Percentiles rank a stretch among this genome's conserved stretches.
These are phyloP conservation scores for Ormyrus pomaceus DNA, from an alignment of 2,888 invertebrate species.

Conservation along the genomic window DNA sequence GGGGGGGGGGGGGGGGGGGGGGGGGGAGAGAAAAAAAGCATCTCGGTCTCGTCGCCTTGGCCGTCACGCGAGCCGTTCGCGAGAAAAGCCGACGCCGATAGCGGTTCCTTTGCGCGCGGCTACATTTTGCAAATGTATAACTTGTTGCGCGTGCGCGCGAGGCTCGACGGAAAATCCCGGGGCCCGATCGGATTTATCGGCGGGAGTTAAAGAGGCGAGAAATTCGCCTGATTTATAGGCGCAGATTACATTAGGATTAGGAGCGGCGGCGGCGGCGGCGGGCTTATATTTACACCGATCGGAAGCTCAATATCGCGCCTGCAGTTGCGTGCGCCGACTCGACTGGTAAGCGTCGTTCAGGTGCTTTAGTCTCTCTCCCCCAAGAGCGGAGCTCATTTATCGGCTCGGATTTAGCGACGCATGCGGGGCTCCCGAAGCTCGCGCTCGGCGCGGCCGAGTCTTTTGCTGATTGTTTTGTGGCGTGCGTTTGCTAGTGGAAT, in stretches of 20 bases:
- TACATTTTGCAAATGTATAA: constrained; percentile 21
- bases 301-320: constrained; percentile 43
- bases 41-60: not conserved
- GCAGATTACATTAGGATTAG: constrained; percentile 55
- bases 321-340: not conserved
- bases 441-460: too few species aligned
- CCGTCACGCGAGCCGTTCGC: constrained; percentile 5
- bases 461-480: too few species aligned
- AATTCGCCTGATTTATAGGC: constrained; percentile 51
- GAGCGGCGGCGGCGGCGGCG: not conserved
- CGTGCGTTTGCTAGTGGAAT: too few species aligned
- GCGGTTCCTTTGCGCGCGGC: not conserved
- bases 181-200: constrained; percentile 39
- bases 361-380: too few species aligned
- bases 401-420: too few species aligned
- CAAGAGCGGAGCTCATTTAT: too few species aligned
- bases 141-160: constrained; percentile 38
- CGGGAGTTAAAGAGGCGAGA: constrained; percentile 42
- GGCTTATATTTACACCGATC: constrained; percentile 51
- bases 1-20: too few species aligned
- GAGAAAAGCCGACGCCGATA: too few species aligned
- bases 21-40: too few species aligned
- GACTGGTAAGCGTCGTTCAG: too few species aligned
- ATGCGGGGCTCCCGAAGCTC: too few species aligned
- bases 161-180: not conserved